Conservation (phyloP, 2,113 vertebrate species). For the Ceratotherium simum region DNA sequence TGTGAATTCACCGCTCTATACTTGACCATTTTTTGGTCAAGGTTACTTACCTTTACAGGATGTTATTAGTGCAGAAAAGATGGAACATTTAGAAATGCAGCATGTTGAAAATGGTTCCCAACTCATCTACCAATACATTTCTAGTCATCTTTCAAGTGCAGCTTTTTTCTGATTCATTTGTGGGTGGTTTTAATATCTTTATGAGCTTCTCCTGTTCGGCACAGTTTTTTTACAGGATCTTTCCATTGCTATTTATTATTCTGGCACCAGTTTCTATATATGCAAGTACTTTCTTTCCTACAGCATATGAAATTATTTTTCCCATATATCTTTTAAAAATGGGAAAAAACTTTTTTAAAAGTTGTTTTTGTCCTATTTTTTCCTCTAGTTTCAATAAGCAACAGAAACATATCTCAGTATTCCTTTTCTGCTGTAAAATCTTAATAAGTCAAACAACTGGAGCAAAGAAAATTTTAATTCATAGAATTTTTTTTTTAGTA, state of each 20-base stretch:
- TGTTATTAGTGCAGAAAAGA: neutral
- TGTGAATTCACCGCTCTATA: neutral
- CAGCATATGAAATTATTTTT: slow-evolving; percentile 57
- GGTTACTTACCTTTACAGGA: neutral
- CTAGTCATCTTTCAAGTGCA: slow-evolving; percentile 13
- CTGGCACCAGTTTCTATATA: slow-evolving; percentile 57
- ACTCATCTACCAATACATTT: neutral
- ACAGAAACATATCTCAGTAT: neutral
- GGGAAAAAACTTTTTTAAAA: neutral
- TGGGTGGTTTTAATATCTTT: slow-evolving; percentile 74
- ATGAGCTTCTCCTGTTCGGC: slow-evolving; percentile 43
- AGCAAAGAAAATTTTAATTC: neutral
- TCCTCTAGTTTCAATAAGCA: slow-evolving; percentile 36
- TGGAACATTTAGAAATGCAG: neutral
- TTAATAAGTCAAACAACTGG: neutral
- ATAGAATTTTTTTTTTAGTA: neutral
- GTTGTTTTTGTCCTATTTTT: slow-evolving; percentile 47
- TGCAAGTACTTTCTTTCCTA: slow-evolving; percentile 58
- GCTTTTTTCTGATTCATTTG: slow-evolving; percentile 71
- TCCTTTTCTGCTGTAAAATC: neutral
- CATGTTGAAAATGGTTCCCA: neutral
- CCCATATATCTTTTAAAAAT: slow-evolving; percentile 38
- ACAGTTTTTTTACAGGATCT: slow-evolving; percentile 55
- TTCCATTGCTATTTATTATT: slow-evolving; percentile 74
- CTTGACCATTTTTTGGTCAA: neutral